Conservation (phyloP, 2,888 invertebrate species). For the Toxonevra muliebris region DNA sequence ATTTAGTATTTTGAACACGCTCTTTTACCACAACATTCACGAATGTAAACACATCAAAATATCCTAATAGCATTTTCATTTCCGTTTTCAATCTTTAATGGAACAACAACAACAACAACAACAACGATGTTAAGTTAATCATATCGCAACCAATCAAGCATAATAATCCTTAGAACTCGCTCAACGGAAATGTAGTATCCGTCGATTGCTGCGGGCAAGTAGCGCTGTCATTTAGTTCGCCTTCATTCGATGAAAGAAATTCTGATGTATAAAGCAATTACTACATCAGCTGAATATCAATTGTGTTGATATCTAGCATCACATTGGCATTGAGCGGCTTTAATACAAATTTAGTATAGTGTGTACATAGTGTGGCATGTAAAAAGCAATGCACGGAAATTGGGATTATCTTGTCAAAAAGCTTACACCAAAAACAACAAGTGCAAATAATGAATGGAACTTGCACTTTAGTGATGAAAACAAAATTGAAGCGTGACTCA, state of each 20-base stretch:
- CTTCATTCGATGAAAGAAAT: slow-evolving; percentile 41
- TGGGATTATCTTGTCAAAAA: slow-evolving; percentile 9
- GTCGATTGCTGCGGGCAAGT: slow-evolving; percentile 13
- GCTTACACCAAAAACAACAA: too few relatives aligned
- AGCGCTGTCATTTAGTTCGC: slow-evolving; percentile 22
- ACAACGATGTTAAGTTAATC: slow-evolving; percentile 55
- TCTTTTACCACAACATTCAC: too few relatives aligned
- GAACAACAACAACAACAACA: slow-evolving; percentile 19
- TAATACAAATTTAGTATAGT: not conserved
- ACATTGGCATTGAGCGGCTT: slow-evolving; percentile 12
- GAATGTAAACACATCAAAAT: too few relatives aligned
- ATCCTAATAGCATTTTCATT: slow-evolving; percentile 27
- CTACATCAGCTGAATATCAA: slow-evolving; percentile 49
- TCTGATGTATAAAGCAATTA: slow-evolving; percentile 42
- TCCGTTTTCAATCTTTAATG: slow-evolving; percentile 15
- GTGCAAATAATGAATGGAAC: too few relatives aligned
- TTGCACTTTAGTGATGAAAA: slow-evolving; percentile 1
- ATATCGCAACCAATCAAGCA: slow-evolving; percentile 61
- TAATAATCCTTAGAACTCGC: slow-evolving; percentile 51
- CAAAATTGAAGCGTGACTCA: not conserved
- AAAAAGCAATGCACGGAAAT: not conserved
- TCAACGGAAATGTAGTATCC: slow-evolving; percentile 33
- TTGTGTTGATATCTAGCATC: slow-evolving; percentile 25
- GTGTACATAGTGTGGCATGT: slow-evolving; percentile 2
- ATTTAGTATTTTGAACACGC: too few relatives aligned